Evolutionary conservation across 2,113 vertebrate species (phyloP), one percentile per base, ranked within the genome.

Genomic region (Jacana jacana): DNA sequence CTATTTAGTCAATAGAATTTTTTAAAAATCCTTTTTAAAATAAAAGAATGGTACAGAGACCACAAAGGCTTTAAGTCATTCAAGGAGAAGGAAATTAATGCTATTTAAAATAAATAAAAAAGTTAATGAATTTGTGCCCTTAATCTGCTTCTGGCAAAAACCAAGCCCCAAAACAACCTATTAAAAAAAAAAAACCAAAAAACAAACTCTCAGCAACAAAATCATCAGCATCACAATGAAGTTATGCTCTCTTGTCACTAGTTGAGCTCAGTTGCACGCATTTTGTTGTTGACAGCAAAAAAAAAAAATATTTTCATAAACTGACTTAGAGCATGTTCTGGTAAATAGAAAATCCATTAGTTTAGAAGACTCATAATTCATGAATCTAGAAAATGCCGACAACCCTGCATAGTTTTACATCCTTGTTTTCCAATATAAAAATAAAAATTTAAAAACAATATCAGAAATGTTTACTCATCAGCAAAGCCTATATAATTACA

Each of bases 341-440:
- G 44, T 70, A 48, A 48, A 31, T 4, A 76, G 52, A 37, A 82
- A 35, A 3, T 39, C 40, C 8, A 33, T 39, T 57, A 37, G 22
- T 24, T 40, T 52, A 61, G 54, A 73, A 88, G 9, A 4, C 4
- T 19, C 31, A 27, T 60, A 73, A 57, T 28, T 70, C 12, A 52
- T 17, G 0, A 65, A 70, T 54, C 11, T 49, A 90, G 66, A 77
- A 30, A 72, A 65, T 14, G 4, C 28, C 30, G 54, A 55, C 19
- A 23, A 0, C 1, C n/a, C 51, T 33, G 11, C 1, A 3, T 18
- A 20, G 30, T 31, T 25, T 55, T 28, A 9, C 2, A 7, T 11
- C 23, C 72, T 84, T 42, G 11, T 30, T 61, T 92, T 78, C 42
- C 12, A 55, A 39, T 6, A 48, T 4, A 88, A 68, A 68, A 60